Base-by-base conservation (phyloP, 35 echinoderm and acorn worm species). In the Anneissia japonica region DNA sequence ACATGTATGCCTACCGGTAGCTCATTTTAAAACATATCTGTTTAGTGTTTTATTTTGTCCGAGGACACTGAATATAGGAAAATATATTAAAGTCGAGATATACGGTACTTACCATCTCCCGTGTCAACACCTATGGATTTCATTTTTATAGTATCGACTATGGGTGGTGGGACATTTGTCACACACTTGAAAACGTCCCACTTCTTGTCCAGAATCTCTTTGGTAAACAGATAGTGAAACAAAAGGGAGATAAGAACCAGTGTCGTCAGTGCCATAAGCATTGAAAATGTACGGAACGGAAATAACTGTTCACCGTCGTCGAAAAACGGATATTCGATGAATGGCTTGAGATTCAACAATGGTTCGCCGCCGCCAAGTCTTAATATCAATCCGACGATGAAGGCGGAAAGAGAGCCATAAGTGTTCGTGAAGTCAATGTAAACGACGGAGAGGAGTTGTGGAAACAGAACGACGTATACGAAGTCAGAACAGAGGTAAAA, bases 401-500 rank as follows among this genome's bases (percentile, higher is more conserved):
- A 81, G 7, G 35, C 79, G 23, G 21, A 23, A 17, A 81, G 36
- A 0, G 79, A 81, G 36, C 79, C 79, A 30, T 81, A 81, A 0
- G 37, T 38, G n/a, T 81, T 81, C 10, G 35, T 38, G 35, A 36
- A 36, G 2, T 30, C 28, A 38, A 77, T 38, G 37, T 81, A 81
- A 4, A 81, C 79, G 16, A 81, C 36, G 19, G 35, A 81, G 0
- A 81, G 38, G 3, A 81, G 36, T 81, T 81, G 79, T 37, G 79
- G 79, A 40, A 81, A 81, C 35, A 81, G 37, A 40, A 81, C 38
- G 12, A 81, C 79, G 36, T 81, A 81, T 10, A 81, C 79, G 17
- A 81, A 81, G 79, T 81, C 79, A 32, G 79, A 81, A 39, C 79
- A 81, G 9, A 81, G 79, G 30, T 81, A 81, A 16, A 36, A 81